Percentiles rank a stretch among this genome's conserved stretches.
phyloP scores from a whole-genome alignment of 2,888 invertebrate genomes.

The Crossocerus cetratus region DNA sequence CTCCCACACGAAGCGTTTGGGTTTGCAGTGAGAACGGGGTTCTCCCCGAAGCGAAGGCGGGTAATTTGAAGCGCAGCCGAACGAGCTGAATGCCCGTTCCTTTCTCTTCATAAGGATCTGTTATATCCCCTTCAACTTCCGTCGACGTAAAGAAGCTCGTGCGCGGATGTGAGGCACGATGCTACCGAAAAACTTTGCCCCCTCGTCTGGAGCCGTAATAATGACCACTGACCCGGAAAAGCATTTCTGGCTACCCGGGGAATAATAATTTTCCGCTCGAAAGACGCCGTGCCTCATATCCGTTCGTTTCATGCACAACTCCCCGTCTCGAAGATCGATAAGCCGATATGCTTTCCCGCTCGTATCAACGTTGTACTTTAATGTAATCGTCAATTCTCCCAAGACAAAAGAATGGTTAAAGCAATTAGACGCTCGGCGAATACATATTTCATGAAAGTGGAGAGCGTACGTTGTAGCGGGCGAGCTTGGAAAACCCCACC shows the following conservation, averaged over 20 bases:
- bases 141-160: constrained; percentile 43
- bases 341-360: not conserved
- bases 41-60: constrained; percentile 61
- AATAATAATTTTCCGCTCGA: constrained; percentile 11
- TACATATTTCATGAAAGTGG: too few relatives aligned
- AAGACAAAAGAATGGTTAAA: too few relatives aligned
- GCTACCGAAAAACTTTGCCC: constrained; percentile 19
- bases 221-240: constrained; percentile 21
- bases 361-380: not conserved
- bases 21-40: constrained; percentile 53
- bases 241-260: not conserved
- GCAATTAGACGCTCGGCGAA: too few relatives aligned
- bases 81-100: constrained; percentile 50
- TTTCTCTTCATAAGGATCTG: constrained; percentile 46
- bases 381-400: not conserved
- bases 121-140: constrained; percentile 40
- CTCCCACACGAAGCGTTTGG: constrained; percentile 56
- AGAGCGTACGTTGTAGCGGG: too few relatives aligned
- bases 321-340: constrained; percentile 12
- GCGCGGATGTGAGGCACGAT: constrained; percentile 21
- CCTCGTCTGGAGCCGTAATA: constrained; percentile 2
- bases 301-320: constrained; percentile 20
- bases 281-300: constrained; percentile 25
- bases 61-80: constrained; percentile 63
- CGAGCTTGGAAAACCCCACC: not conserved